Base-by-base conservation (phyloP, 1,140 invertebrate species). In the Megalonaias nervosa region DNA sequence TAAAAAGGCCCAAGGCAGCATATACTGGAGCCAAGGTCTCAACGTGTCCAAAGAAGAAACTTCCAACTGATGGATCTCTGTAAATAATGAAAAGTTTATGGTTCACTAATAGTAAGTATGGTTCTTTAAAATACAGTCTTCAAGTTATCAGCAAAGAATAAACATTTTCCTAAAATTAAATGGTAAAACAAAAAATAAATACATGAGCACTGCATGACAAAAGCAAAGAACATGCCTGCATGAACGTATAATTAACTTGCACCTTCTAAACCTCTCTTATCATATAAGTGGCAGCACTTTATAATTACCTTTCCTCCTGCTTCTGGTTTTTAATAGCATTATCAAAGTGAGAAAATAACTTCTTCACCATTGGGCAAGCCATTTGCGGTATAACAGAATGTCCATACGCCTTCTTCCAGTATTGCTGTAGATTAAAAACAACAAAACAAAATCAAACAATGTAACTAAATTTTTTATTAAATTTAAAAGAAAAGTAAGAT, bases 351-450 rank as follows among this genome's bases (percentile, higher is more conserved):
- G 92, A 85, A 84, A 97, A 93, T 89, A 97, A 93, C 85, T 97
- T 94, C 77, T 92, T 92, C 48, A 97, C 90, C 71, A 94, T 92
- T 75, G 94, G 92, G 89, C 96, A 97, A 26, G 95, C 95, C 90
- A 95, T 94, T 79, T 93, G 90, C 85, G 94, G 94, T 16, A 94
- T 95, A 55, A 97, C 89, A 67, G 93, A 90, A 88, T 94, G 92
- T 23, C 95, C 96, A 91, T 96, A 96, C 17, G 95, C 95, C 91
- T 97, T 95, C 75, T 94, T 91, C 94, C 94, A 97, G 88, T 96
- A 97, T 88, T 95, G 94, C 91, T 95, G 93, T 60, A 83, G 83
- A 66, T 56, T 57, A 72, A 55, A n/a, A 80, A 71, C 66, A 65
- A 74, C 23, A 61, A 64, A 67, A 48, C 11, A 48, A 9, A 48